These are phyloP conservation scores for Bungarus multicinctus DNA, from an alignment of 2,113 vertebrate species.

Conservation along the genomic window DNA sequence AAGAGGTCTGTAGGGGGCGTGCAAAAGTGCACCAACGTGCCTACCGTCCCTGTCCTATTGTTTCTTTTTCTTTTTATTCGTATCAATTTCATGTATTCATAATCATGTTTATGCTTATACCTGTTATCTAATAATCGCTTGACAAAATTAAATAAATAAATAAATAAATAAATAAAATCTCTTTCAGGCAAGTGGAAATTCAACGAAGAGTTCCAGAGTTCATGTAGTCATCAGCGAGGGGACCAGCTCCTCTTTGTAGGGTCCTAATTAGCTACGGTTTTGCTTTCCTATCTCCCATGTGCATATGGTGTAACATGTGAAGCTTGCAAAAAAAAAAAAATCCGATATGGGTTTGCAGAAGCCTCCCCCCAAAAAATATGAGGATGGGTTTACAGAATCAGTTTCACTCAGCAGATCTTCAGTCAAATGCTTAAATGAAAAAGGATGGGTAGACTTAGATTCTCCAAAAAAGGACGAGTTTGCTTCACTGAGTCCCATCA, in stretches of 20 bases:
- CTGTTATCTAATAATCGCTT: too few species aligned
- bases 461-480: not conserved
- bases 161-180: too few species aligned
- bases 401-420: not conserved
- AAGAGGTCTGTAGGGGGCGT: too few species aligned
- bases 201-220: not conserved
- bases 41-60: too few species aligned
- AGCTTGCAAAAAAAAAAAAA: not conserved
- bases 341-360: not conserved
- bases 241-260: not conserved
- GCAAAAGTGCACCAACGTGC: too few species aligned
- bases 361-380: too few species aligned
- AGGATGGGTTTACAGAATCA: not conserved
- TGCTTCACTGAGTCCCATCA: constrained; percentile 21
- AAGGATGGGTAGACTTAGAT: constrained; percentile 1
- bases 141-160: too few species aligned
- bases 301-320: not conserved
- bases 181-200: not conserved
- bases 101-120: too few species aligned
- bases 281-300: not conserved
- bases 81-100: too few species aligned
- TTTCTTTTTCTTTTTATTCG: too few species aligned
- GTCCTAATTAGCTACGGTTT: too few species aligned
- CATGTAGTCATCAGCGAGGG: not conserved
- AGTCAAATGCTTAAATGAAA: constrained; percentile 11